These are phyloP conservation scores for Lepisosteus oculatus DNA, from an alignment of 2,113 vertebrate genomes.

Conservation along the genomic window DNA sequence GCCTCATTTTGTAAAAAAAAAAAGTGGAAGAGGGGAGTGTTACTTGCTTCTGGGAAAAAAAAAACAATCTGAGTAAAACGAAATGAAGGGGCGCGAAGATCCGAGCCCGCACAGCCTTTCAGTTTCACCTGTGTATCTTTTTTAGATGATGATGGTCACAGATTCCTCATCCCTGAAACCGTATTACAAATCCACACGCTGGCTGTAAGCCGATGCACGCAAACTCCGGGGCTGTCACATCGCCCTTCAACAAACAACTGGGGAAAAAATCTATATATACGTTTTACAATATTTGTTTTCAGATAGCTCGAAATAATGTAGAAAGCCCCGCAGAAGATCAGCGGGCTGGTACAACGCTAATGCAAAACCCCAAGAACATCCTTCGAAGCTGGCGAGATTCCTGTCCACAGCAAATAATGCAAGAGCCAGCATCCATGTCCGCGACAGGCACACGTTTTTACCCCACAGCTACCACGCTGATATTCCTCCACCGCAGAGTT, in stretches of 20 bases:
- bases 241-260: not conserved
- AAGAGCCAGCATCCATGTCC: conserved; percentile 16
- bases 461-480: conserved; percentile 4
- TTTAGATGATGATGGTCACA: conserved; percentile 36
- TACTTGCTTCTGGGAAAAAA: conserved; percentile 2
- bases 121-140: conserved; percentile 43
- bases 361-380: conserved; percentile 19
- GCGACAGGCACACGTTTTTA: not conserved
- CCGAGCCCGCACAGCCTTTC: conserved; percentile 34
- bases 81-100: conserved; percentile 8
- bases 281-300: not conserved
- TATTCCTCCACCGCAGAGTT: not conserved
- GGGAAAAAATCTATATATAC: not conserved
- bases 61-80: conserved; percentile 7
- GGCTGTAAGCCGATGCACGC: conserved; percentile 19
- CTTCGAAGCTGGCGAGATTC: conserved; percentile 19
- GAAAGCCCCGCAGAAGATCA: not conserved
- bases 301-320: conserved; percentile 1
- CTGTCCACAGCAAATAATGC: conserved; percentile 19
- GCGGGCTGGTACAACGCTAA: conserved; percentile 24
- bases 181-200: conserved; percentile 36
- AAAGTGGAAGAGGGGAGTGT: conserved; percentile 3
- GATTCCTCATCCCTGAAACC: conserved; percentile 28
- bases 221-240: not conserved
- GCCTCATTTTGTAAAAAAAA: conserved; percentile 20